Conservation (phyloP, 37 sponge, comb jelly and placozoan species). For the Sycon ciliatum region DNA sequence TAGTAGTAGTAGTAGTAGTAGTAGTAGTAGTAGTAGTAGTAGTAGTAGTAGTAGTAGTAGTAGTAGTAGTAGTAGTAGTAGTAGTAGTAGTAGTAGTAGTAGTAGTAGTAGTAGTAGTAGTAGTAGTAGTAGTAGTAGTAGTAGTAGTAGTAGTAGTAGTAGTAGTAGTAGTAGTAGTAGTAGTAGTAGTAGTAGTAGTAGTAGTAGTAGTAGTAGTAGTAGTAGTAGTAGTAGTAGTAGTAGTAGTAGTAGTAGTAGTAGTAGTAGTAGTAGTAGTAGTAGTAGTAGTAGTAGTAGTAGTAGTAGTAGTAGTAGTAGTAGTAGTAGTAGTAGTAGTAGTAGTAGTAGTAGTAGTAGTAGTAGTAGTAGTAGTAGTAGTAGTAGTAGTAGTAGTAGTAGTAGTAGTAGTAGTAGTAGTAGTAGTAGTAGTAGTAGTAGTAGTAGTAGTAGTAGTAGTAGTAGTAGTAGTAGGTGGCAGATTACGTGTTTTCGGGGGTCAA, state of each 20-base stretch:
- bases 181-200: conserved; percentile 2
- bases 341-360: conserved; percentile 9
- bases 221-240: conserved; percentile 9
- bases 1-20: conserved; percentile 9
- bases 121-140: conserved; percentile 2
- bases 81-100: conserved; percentile 9
- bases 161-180: conserved; percentile 9
- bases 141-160: conserved; percentile 9
- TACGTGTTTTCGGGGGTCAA: no score
- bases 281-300: conserved; percentile 9
- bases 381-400: conserved; percentile 9
- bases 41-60: conserved; percentile 9
- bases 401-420: conserved; percentile 2
- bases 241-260: conserved; percentile 2
- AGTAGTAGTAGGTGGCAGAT: neutral
- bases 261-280: conserved; percentile 9
- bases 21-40: conserved; percentile 2
- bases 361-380: conserved; percentile 2
- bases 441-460: conserved; percentile 1
- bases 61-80: conserved; percentile 2
- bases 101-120: conserved; percentile 9
- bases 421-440: conserved; percentile 9
- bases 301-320: conserved; percentile 2
- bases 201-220: conserved; percentile 9
- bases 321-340: conserved; percentile 9